Evolutionary conservation across 1,140 invertebrate species (phyloP), one percentile per base, ranked within the genome.

Genomic region (Ostrea edulis): DNA sequence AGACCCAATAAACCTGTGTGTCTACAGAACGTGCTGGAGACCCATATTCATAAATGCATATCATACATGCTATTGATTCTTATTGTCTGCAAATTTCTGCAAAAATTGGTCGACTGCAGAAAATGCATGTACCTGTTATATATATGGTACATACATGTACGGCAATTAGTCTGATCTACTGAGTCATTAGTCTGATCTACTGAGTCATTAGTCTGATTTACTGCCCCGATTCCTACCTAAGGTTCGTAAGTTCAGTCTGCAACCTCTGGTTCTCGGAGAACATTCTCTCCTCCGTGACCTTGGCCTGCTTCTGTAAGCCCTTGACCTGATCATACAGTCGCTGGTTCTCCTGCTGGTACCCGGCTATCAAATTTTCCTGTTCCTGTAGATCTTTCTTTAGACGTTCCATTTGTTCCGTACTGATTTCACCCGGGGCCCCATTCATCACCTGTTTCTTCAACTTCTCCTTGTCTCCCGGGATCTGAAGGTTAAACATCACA

Each of bases 261-360:
- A 94, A 88, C 90, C 92, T 93, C 89, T 95, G 94, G 85, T 95
- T 95, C 85, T 94, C 94, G 77, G 91, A 90, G 82, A 94, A 95
- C 93, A 95, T 93, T 83, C 89, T 92, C 11, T 93, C 92, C 87
- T 94, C 93, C 8, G 93, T 90, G 51, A 87, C 89, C 87, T 94
- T 94, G 84, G 90, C 90, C 55, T 91, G 89, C 77, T 89, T 91
- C 85, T 93, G 90, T 22, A 92, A 35, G 29, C 82, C 86, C 84
- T 94, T 94, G 83, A 94, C 90, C 71, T 95, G 93, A 71, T 93
- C 90, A 87, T 94, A 95, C 71, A 95, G 89, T 22, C 93, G 90
- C 82, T 94, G 92, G 82, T 94, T 95, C 82, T 95, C 94, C 81
- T 91, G 89, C 88, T 94, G 93, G 89, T 94, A 95, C 9, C 94